Conservation (phyloP, 2,113 vertebrate genomes). For the Gymnogyps californianus region DNA sequence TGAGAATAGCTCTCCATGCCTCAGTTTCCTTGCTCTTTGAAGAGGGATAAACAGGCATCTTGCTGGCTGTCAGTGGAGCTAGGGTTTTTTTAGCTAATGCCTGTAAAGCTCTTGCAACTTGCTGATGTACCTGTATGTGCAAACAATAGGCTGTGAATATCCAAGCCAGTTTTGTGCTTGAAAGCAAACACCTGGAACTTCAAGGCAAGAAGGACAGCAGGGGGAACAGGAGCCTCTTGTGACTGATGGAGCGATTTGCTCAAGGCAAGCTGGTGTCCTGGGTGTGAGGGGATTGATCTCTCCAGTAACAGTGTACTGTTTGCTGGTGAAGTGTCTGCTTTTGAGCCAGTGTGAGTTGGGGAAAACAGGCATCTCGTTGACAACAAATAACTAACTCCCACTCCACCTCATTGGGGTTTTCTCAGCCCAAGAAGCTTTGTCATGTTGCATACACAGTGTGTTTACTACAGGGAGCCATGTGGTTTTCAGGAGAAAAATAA, state of each 20-base stretch:
- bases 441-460: neutral
- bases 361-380: neutral
- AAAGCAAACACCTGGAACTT: neutral
- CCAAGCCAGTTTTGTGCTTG: neutral
- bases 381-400: slow-evolving; percentile 19
- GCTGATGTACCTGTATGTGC: neutral
- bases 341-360: neutral
- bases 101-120: neutral
- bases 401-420: neutral
- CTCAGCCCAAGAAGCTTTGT: slow-evolving; percentile 15
- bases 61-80: neutral
- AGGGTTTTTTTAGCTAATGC: neutral
- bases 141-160: neutral
- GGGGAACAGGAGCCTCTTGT: neutral
- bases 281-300: neutral
- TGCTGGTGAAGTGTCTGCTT: neutral
- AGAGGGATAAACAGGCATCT: neutral
- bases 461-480: slow-evolving; percentile 1
- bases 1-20: neutral
- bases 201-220: neutral
- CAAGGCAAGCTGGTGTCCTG: neutral
- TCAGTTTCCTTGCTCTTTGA: neutral
- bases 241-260: neutral
- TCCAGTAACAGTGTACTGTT: neutral
- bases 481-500: neutral